phyloP scores from a whole-genome alignment of 2,888 invertebrate species.

The Lordiphosa fenestrarum region DNA sequence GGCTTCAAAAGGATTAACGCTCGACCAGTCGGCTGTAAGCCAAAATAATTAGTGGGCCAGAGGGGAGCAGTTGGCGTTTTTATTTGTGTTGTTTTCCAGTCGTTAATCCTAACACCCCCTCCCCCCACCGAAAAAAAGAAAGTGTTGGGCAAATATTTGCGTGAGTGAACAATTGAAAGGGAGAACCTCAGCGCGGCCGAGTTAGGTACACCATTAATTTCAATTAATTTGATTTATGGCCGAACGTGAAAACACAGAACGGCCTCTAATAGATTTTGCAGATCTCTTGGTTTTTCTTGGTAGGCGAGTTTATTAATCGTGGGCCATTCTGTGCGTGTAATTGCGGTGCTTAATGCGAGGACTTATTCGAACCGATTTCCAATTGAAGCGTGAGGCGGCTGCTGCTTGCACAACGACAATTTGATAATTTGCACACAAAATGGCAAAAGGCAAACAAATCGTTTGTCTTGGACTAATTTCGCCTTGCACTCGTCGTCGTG shows the following conservation, averaged over 20 bases:
- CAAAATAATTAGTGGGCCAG: slow-evolving; percentile 55
- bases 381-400: too few relatives aligned
- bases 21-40: slow-evolving; percentile 33
- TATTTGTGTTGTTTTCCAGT: slow-evolving; percentile 26
- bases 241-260: slow-evolving; percentile 30
- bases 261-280: slow-evolving; percentile 45
- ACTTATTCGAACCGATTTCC: slow-evolving; percentile 15
- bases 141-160: slow-evolving; percentile 35
- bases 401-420: slow-evolving; percentile 34
- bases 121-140: slow-evolving; percentile 10
- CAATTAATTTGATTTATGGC: slow-evolving; percentile 74
- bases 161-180: slow-evolving; percentile 38
- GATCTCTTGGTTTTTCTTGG: slow-evolving; percentile 17
- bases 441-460: slow-evolving; percentile 38
- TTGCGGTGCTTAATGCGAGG: slow-evolving; percentile 45
- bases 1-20: slow-evolving; percentile 41
- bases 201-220: slow-evolving; percentile 67
- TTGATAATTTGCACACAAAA: slow-evolving; percentile 63
- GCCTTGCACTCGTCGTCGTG: slow-evolving; percentile 40
- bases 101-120: slow-evolving; percentile 28
- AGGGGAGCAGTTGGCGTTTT: slow-evolving; percentile 12
- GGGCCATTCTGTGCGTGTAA: slow-evolving; percentile 41
- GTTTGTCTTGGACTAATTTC: slow-evolving; percentile 42
- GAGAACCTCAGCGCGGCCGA: slow-evolving; percentile 24
- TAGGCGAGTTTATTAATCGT: slow-evolving; percentile 44